Conservation (phyloP, 2,113 vertebrate genomes). For the Caretta caretta region DNA sequence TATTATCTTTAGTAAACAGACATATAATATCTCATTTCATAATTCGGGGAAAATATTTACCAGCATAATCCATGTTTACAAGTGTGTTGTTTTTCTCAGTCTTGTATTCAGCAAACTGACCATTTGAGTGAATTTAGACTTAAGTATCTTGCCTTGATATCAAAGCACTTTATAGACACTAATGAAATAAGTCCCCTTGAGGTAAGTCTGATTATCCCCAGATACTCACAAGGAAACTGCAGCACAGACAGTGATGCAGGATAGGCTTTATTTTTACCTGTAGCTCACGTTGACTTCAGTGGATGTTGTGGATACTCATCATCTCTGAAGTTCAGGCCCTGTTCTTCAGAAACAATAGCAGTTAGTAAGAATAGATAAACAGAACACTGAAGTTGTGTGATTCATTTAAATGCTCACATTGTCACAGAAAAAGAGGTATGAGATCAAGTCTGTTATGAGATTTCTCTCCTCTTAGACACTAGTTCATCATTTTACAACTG, state of each 20-base stretch:
- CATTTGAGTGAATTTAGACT: not conserved
- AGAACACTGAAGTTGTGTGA: slow-evolving; percentile 26
- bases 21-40: not conserved
- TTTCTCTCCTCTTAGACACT: slow-evolving; percentile 61
- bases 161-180: not conserved
- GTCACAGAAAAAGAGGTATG: slow-evolving; percentile 58
- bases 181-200: not conserved
- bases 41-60: not conserved
- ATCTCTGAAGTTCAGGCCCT: not conserved
- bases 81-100: not conserved
- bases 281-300: not conserved
- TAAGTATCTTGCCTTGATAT: not conserved
- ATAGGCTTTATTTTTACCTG: not conserved
- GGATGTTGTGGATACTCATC: not conserved
- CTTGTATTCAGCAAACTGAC: not conserved
- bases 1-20: not conserved
- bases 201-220: not conserved
- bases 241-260: not conserved
- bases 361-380: slow-evolving; percentile 40
- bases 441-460: slow-evolving; percentile 60
- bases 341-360: slow-evolving; percentile 50
- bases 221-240: not conserved
- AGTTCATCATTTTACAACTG: slow-evolving; percentile 63
- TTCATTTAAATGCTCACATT: slow-evolving; percentile 54
- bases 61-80: not conserved